Percentiles rank a stretch among this genome's conserved stretches.
phyloP scores from a whole-genome alignment of 2,113 vertebrate genomes.

The Caretta caretta region DNA sequence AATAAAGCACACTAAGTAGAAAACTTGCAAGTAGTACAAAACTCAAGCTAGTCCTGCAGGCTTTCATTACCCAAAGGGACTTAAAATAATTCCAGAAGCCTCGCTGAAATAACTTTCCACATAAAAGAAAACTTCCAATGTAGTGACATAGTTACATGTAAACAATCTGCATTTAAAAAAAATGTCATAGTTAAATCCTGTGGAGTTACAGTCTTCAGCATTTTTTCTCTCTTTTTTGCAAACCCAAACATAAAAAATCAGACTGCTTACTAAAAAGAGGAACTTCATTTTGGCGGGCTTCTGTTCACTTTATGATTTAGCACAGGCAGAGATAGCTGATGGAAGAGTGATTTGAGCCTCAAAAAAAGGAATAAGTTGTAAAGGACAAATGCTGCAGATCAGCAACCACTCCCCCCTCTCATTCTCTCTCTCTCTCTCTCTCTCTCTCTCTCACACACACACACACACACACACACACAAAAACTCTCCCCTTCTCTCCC shows the following conservation, averaged over 20 bases:
- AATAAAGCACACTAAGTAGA: constrained; percentile 1
- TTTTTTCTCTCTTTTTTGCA: constrained; percentile 52
- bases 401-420: background rate
- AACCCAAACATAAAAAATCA: constrained; percentile 74
- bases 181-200: constrained; percentile 55
- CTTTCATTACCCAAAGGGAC: constrained; percentile 41
- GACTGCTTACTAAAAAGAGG: constrained; percentile 84
- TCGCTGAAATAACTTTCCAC: constrained; percentile 47
- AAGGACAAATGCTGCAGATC: constrained; percentile 63
- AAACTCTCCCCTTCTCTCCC: constrained; percentile 55
- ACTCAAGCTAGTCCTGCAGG: constrained; percentile 19
- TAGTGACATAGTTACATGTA: constrained; percentile 64
- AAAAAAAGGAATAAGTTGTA: constrained; percentile 56
- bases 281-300: constrained; percentile 81
- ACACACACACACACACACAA: background rate
- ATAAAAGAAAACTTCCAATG: constrained; percentile 67
- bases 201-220: constrained; percentile 50
- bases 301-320: constrained; percentile 77
- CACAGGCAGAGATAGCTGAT: constrained; percentile 70
- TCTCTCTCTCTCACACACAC: background rate
- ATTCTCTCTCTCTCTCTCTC: constrained; percentile 11
- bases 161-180: constrained; percentile 68
- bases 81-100: constrained; percentile 71
- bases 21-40: constrained; percentile 1
- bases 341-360: constrained; percentile 71